Evolutionary conservation across 2,888 invertebrate genomes (phyloP), one percentile per base, ranked within the genome.

Genomic region (Corythucha ciliata): DNA sequence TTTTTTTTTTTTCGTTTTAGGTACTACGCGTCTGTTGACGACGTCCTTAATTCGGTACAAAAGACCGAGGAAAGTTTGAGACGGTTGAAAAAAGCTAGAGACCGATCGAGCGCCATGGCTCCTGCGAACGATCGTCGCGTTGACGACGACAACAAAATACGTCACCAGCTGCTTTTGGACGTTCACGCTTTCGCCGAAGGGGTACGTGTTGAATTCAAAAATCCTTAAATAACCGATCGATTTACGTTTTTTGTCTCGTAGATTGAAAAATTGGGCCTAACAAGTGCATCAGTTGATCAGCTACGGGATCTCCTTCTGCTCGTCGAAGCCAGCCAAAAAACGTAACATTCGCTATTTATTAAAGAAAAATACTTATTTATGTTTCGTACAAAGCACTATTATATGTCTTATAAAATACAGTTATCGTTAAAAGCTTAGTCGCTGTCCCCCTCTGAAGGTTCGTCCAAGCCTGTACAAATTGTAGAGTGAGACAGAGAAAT

Each of bases 51-150:
- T 39, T 92, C 93, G 1, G 93, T 96, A 8, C 87, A 88, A 67
- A 91, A 86, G 71, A 96, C 94, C 60, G 94, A 96, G 67, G 93
- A 94, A 66, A 93, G 93, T 50, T 70, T 97, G 58, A 79, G 88
- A 65, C 78, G 92, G 61, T 73, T 97, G 65, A 93, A 92, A 69
- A 83, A 84, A 68, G 81, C 83, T 18, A 76, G 87, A 57, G 83
- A 84, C 53, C 75, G 74, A 64, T 67, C 72, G 8, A 63, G 63
- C 10, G 67, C 65, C 48, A 60, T 63, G 47, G 69, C 68, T 55
- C 64, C 69, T 49, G 65, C 69, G 47, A 70, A 66, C 52, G 79
- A 76, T 56, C 71, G 66, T 57, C 74, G 73, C 39, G 78, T 78
- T n/a, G 80, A 79, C 22, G 96, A 96, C 65, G 94, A 94, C 66